Evolutionary conservation across 2,888 invertebrate species (phyloP).

Genomic region (Hydrotaea cyrtoneurina): DNA sequence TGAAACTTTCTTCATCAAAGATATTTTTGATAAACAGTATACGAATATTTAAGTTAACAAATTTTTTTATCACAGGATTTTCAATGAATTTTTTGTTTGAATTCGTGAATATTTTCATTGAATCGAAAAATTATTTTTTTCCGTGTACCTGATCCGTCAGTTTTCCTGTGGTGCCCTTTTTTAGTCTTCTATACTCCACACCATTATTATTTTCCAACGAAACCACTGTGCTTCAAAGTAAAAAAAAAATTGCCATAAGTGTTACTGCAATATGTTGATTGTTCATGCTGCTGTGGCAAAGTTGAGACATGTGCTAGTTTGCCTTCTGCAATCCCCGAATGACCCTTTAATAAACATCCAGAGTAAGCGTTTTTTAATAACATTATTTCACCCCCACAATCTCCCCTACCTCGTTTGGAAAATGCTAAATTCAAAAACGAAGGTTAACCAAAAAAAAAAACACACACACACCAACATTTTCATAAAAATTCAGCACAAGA

Average conservation of each 20-base stretch:
- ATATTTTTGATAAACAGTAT: too few relatives aligned
- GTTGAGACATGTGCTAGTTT: slow-evolving; percentile 4
- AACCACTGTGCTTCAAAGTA: background rate
- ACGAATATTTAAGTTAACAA: too few relatives aligned
- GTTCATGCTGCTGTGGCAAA: background rate
- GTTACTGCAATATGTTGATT: too few relatives aligned
- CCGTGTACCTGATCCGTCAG: too few relatives aligned
- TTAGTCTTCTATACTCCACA: too few relatives aligned
- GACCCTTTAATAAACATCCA: background rate
- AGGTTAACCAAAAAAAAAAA: background rate
- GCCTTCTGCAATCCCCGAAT: background rate
- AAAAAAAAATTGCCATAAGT: background rate
- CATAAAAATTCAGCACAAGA: background rate
- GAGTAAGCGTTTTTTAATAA: slow-evolving; percentile 20
- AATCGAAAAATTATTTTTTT: too few relatives aligned
- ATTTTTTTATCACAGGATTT: too few relatives aligned
- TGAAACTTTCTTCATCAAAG: too few relatives aligned
- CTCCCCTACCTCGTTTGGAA: background rate
- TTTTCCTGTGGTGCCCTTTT: too few relatives aligned
- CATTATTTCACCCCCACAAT: background rate
- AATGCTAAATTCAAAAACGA: background rate
- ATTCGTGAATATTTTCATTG: too few relatives aligned
- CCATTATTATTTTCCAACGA: too few relatives aligned
- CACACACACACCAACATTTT: background rate
- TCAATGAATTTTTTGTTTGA: too few relatives aligned